Evolutionary conservation across 2,888 invertebrate species (phyloP).

Genomic region (Lasiommata megera): DNA sequence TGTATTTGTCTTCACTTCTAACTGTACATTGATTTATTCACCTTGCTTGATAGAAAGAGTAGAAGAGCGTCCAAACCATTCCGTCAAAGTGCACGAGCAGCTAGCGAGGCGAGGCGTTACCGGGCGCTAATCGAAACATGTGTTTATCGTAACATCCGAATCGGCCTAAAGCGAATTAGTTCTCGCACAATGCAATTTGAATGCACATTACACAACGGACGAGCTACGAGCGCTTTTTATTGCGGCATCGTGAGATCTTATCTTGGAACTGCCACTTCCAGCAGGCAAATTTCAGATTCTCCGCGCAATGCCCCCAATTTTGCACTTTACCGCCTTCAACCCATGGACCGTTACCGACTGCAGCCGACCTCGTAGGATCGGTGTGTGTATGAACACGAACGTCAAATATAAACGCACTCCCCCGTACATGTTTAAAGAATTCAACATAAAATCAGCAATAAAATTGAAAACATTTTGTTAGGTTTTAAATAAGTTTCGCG

Average conservation of each 20-base stretch:
- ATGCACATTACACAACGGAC: slow-evolving; percentile 82
- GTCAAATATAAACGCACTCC: slow-evolving; percentile 59
- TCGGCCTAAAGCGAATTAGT: slow-evolving; percentile 81
- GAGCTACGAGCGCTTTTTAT: slow-evolving; percentile 80
- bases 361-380: slow-evolving; percentile 37
- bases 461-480: slow-evolving; percentile 81
- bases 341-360: slow-evolving; percentile 52
- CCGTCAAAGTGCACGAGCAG: slow-evolving; percentile 4
- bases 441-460: slow-evolving; percentile 80
- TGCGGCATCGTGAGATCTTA: slow-evolving; percentile 81
- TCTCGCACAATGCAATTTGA: slow-evolving; percentile 82
- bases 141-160: slow-evolving; percentile 80
- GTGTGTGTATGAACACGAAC: slow-evolving; percentile 63
- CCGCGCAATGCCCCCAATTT: slow-evolving; percentile 46
- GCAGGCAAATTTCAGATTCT: slow-evolving; percentile 78
- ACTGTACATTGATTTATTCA: too few species aligned
- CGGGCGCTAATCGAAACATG: slow-evolving; percentile 69
- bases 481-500: slow-evolving; percentile 77
- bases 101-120: slow-evolving; percentile 32
- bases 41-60: not conserved
- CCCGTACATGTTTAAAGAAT: slow-evolving; percentile 73
- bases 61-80: not conserved
- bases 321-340: slow-evolving; percentile 56
- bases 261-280: slow-evolving; percentile 80
- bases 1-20: too few species aligned